Evolutionary conservation across 2,888 invertebrate species (phyloP).

Genomic region (Steinernema scapterisci): DNA sequence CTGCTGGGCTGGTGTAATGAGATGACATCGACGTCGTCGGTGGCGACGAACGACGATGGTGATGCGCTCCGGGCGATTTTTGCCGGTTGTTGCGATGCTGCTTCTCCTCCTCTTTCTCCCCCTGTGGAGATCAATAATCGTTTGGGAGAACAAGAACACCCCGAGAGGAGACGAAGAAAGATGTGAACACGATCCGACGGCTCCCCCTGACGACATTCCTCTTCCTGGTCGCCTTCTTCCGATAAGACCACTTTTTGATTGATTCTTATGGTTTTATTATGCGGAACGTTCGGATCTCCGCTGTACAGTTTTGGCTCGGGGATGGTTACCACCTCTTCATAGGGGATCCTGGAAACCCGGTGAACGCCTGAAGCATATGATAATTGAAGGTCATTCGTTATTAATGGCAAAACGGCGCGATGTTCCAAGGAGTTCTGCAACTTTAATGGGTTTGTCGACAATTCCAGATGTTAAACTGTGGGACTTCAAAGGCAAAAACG

Average conservation of each 20-base stretch:
- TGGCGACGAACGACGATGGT: not conserved
- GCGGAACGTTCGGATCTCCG: not conserved
- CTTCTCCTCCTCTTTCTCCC: not conserved
- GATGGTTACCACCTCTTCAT: too few relatives aligned
- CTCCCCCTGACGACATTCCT: not conserved
- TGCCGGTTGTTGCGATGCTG: conserved; percentile 31
- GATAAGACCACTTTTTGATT: conserved; percentile 24
- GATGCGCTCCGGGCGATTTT: conserved; percentile 27
- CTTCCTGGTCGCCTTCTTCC: not conserved
- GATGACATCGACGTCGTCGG: not conserved
- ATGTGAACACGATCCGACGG: conserved; percentile 10
- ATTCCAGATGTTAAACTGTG: too few relatives aligned
- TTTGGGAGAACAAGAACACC: not conserved
- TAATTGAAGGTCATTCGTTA: too few relatives aligned
- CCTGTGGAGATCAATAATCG: conserved; percentile 16
- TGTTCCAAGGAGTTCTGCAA: too few relatives aligned
- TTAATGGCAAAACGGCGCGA: too few relatives aligned
- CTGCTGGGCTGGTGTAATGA: conserved; percentile 20
- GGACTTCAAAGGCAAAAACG: too few relatives aligned
- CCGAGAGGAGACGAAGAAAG: too few relatives aligned
- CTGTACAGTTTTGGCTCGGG: too few relatives aligned
- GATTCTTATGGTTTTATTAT: not conserved
- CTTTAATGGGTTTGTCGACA: too few relatives aligned
- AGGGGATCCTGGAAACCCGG: too few relatives aligned
- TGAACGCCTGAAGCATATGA: too few relatives aligned